phyloP scores from a whole-genome alignment of 2,113 vertebrate species.

The Anthoscopus minutus region DNA sequence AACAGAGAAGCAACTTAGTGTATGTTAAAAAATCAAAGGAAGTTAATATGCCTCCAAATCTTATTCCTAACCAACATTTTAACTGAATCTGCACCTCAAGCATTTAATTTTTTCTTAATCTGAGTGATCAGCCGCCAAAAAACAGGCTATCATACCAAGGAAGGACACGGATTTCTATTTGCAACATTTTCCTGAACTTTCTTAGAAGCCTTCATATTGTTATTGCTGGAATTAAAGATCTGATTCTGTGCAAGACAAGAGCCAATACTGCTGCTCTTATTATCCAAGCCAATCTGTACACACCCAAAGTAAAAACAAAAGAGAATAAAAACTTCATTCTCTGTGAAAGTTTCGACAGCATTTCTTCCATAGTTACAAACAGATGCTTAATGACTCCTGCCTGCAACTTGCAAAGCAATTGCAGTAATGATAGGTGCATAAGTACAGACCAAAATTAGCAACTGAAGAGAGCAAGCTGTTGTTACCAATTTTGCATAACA shows the following conservation, averaged over 20 bases:
- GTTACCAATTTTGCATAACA: not conserved
- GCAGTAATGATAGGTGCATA: not conserved
- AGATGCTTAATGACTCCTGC: slow-evolving; percentile 21
- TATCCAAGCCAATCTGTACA: not conserved
- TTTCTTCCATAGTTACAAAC: not conserved
- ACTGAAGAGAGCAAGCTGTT: slow-evolving; percentile 12
- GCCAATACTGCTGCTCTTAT: not conserved
- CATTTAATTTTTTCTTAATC: not conserved
- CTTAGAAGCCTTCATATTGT: not conserved
- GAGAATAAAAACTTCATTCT: not conserved
- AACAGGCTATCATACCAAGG: not conserved
- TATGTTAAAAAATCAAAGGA: not conserved
- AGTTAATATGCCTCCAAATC: not conserved
- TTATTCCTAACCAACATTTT: not conserved
- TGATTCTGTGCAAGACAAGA: not conserved
- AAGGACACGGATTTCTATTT: not conserved
- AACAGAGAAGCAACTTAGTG: not conserved
- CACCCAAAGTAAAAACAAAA: not conserved
- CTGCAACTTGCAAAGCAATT: not conserved
- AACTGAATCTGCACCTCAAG: not conserved
- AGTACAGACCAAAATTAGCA: slow-evolving; percentile 37
- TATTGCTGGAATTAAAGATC: not conserved
- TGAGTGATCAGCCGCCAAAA: not conserved
- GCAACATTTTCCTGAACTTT: not conserved
- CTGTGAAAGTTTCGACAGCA: rapidly evolving